A percentile compares a stretch with the other conserved stretches of the same genome.
Evolutionary conservation across 2,797 vertebrate species (phyloP).

Genomic region (Esox lucius): DNA sequence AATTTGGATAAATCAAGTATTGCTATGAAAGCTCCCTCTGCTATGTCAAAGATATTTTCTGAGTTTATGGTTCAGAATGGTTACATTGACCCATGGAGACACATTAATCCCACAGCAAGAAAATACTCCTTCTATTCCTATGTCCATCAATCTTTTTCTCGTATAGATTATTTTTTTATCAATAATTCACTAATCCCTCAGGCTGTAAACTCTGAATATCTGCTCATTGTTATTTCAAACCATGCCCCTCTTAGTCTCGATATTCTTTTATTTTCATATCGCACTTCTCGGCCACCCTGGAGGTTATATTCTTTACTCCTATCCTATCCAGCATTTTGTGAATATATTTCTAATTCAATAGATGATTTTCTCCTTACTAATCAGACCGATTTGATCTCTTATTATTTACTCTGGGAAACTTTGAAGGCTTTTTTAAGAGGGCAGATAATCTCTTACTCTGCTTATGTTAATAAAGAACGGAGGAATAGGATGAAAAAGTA

Average conservation of each 20-base stretch:
- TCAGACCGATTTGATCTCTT: neutral
- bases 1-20: neutral
- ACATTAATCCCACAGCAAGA: neutral
- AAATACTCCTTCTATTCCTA: slow-evolving; percentile 9
- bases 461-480: neutral
- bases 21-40: neutral
- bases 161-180: slow-evolving; percentile 20
- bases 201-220: no score
- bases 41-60: neutral
- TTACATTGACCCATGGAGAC: slow-evolving; percentile 11
- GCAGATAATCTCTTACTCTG: slow-evolving; percentile 9
- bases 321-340: slow-evolving; percentile 1
- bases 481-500: neutral
- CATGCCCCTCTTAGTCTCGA: slow-evolving; percentile 11
- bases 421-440: slow-evolving; percentile 9
- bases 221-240: slow-evolving; percentile 7
- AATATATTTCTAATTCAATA: slow-evolving; percentile 3
- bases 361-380: no score
- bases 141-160: neutral
- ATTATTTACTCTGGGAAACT: slow-evolving; percentile 5
- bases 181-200: neutral
- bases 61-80: slow-evolving; percentile 2
- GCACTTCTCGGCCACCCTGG: neutral
- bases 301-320: slow-evolving; percentile 6
- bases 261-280: neutral